A percentile compares a stretch with the other conserved stretches of the same genome.
Evolutionary conservation across 2,888 invertebrate genomes (phyloP).

Genomic region (Meteorus cinctellus): DNA sequence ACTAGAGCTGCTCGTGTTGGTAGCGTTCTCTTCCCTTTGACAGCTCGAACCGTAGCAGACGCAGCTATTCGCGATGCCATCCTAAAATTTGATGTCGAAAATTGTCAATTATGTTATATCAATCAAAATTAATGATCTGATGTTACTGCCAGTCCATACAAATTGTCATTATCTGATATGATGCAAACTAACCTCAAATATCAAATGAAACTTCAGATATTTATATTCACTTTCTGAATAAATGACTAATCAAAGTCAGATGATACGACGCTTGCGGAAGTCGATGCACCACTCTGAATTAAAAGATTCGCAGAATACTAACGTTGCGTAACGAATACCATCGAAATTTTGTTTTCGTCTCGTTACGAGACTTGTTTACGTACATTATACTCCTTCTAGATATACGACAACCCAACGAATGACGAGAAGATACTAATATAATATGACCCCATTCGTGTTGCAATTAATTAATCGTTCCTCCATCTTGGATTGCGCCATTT

Average conservation of each 20-base stretch:
- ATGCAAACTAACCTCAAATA: slow-evolving; percentile 9
- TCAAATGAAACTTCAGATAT: not conserved
- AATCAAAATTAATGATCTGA: not conserved
- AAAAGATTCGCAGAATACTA: not conserved
- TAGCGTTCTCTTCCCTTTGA: slow-evolving; percentile 84
- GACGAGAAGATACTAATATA: too few relatives aligned
- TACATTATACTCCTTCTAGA: not conserved
- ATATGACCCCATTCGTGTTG: too few relatives aligned
- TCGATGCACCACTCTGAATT: not conserved
- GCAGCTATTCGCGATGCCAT: slow-evolving; percentile 88
- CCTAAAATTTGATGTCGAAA: slow-evolving; percentile 53
- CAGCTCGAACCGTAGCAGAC: slow-evolving; percentile 91
- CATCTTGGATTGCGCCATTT: too few relatives aligned
- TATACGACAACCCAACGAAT: too few relatives aligned
- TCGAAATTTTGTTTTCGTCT: not conserved
- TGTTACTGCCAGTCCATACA: not conserved
- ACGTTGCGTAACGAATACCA: slow-evolving; percentile 19
- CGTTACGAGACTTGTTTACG: slow-evolving; percentile 14
- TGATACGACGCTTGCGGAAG: not conserved
- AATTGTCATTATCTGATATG: not conserved
- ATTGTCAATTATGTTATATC: not conserved
- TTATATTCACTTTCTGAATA: not conserved
- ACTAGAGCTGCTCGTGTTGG: slow-evolving; percentile 91
- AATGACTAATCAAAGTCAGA: not conserved
- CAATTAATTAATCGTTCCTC: too few relatives aligned